Conservation (phyloP, 1,140 invertebrate genomes). For the Argopecten irradians region DNA sequence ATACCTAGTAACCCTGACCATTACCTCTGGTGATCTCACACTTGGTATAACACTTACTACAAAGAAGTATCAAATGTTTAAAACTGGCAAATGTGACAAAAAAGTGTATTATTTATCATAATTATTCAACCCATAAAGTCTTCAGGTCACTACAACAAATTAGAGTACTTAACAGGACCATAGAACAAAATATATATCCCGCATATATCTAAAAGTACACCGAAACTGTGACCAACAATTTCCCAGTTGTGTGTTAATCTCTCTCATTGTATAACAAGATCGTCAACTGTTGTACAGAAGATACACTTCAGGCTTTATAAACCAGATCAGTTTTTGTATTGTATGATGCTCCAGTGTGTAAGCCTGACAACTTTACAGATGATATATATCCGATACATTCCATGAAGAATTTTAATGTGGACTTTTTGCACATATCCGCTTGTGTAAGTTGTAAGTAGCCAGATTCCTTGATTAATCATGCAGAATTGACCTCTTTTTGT, state of each 20-base stretch:
- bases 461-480: conserved; percentile 17
- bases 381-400: conserved; percentile 1
- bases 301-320: background rate
- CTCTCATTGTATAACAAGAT: background rate
- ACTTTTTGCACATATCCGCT: background rate
- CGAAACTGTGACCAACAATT: background rate
- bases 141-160: no score
- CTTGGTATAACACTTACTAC: no score
- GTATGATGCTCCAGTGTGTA: background rate
- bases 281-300: background rate
- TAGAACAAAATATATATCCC: no score
- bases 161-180: no score
- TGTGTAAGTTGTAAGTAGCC: background rate
- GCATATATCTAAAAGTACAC: no score
- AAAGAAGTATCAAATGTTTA: no score
- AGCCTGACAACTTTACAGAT: background rate
- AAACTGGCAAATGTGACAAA: no score
- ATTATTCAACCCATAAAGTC: no score
- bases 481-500: background rate
- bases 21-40: no score
- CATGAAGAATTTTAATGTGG: background rate
- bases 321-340: background rate
- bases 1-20: no score
- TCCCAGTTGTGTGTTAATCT: background rate
- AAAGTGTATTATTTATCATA: no score